phyloP scores from a whole-genome alignment of 2,888 invertebrate species.

The Laothoe populi region DNA sequence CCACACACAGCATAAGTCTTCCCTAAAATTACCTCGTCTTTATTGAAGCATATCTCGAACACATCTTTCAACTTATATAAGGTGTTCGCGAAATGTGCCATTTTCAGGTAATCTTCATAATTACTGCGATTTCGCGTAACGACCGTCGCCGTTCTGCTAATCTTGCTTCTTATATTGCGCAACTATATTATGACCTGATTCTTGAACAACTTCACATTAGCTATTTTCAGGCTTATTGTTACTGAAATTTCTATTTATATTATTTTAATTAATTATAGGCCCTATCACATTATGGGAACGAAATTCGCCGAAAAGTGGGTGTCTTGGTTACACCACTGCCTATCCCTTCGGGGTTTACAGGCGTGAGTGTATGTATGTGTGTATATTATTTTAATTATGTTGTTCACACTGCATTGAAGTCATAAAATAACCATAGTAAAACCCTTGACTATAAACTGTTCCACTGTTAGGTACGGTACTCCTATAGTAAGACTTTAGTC shows the following conservation, averaged over 20 bases:
- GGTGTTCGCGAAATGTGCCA: constrained; percentile 37
- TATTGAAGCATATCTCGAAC: constrained; percentile 16
- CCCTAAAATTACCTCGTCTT: background rate
- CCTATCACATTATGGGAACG: too few relatives aligned
- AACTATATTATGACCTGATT: constrained; percentile 32
- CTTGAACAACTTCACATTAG: background rate
- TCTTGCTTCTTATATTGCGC: constrained; percentile 46
- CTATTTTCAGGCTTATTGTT: constrained; percentile 5
- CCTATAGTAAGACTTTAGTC: too few relatives aligned
- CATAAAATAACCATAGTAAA: too few relatives aligned
- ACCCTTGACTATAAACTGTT: too few relatives aligned
- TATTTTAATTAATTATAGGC: too few relatives aligned
- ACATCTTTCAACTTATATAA: constrained; percentile 29
- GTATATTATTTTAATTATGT: too few relatives aligned
- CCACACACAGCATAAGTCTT: background rate
- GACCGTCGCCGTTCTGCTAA: constrained; percentile 48
- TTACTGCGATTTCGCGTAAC: constrained; percentile 53
- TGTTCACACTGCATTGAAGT: too few relatives aligned
- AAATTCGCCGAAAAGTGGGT: too few relatives aligned
- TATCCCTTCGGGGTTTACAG: too few relatives aligned
- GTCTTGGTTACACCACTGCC: too few relatives aligned
- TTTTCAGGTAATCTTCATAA: constrained; percentile 57
- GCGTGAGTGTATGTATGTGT: too few relatives aligned
- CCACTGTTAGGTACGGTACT: too few relatives aligned
- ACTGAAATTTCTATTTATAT: background rate